phyloP scores from a whole-genome alignment of 2,797 vertebrate species.

The Sebastes trivittatus region DNA sequence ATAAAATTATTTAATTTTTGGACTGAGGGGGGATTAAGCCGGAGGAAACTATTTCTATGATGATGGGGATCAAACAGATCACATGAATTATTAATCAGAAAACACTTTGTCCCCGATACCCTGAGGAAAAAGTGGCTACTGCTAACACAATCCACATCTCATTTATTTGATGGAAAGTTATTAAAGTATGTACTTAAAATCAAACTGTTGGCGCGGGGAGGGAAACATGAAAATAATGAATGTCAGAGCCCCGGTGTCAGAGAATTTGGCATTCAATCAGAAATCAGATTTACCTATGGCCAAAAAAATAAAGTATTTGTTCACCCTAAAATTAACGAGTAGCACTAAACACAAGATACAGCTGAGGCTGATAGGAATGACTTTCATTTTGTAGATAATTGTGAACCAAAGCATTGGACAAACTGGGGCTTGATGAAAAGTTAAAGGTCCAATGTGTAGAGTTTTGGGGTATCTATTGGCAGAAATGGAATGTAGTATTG shows the following conservation, averaged over 20 bases:
- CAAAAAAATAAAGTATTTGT: slow-evolving; percentile 19
- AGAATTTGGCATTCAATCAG: slow-evolving; percentile 52
- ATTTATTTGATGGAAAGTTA: slow-evolving; percentile 82
- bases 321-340: neutral
- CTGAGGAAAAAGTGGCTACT: slow-evolving; percentile 60
- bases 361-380: too few species aligned
- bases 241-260: slow-evolving; percentile 37
- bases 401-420: too few species aligned
- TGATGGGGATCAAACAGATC: slow-evolving; percentile 81
- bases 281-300: slow-evolving; percentile 47
- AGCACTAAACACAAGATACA: too few species aligned
- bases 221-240: slow-evolving; percentile 72
- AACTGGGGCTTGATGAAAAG: neutral
- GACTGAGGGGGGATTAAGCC: slow-evolving; percentile 66
- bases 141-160: slow-evolving; percentile 78
- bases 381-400: too few species aligned
- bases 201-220: slow-evolving; percentile 66
- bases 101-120: slow-evolving; percentile 76
- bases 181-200: slow-evolving; percentile 80
- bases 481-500: too few species aligned
- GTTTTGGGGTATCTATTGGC: too few species aligned
- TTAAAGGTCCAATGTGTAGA: neutral
- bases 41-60: slow-evolving; percentile 75
- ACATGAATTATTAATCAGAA: slow-evolving; percentile 84
- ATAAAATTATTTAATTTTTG: slow-evolving; percentile 49